Conservation (phyloP, 1,140 invertebrate species). For the Saccostrea glomerata region DNA sequence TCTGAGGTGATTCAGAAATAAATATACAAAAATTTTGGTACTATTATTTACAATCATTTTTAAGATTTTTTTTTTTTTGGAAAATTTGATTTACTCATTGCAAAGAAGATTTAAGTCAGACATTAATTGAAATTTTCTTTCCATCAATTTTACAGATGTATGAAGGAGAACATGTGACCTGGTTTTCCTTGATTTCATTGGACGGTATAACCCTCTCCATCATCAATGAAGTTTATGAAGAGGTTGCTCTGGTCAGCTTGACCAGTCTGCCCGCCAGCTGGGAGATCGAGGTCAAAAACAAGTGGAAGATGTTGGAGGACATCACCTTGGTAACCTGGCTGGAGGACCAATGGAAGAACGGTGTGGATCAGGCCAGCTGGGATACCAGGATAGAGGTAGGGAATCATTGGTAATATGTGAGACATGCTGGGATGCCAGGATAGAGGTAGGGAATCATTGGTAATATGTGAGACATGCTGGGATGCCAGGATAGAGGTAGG, state of each 20-base stretch:
- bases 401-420: slow-evolving; percentile 68
- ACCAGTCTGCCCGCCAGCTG: slow-evolving; percentile 86
- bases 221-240: slow-evolving; percentile 79
- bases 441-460: slow-evolving; percentile 33
- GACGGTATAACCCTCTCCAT: slow-evolving; percentile 86
- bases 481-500: slow-evolving; percentile 46
- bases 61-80: background rate
- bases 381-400: slow-evolving; percentile 47
- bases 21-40: too few relatives aligned
- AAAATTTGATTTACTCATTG: background rate
- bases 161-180: slow-evolving; percentile 85
- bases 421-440: slow-evolving; percentile 75
- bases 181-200: slow-evolving; percentile 86
- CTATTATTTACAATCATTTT: background rate
- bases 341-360: slow-evolving; percentile 87
- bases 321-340: slow-evolving; percentile 80
- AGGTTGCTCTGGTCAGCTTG: slow-evolving; percentile 85
- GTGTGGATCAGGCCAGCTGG: slow-evolving; percentile 82
- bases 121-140: too few relatives aligned
- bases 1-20: too few relatives aligned
- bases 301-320: slow-evolving; percentile 85
- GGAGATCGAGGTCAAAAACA: slow-evolving; percentile 88
- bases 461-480: slow-evolving; percentile 79
- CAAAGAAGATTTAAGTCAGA: too few relatives aligned
- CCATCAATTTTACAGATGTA: slow-evolving; percentile 80